Conservation (phyloP, 1,140 invertebrate genomes). For the Diabrotica virgifera region DNA sequence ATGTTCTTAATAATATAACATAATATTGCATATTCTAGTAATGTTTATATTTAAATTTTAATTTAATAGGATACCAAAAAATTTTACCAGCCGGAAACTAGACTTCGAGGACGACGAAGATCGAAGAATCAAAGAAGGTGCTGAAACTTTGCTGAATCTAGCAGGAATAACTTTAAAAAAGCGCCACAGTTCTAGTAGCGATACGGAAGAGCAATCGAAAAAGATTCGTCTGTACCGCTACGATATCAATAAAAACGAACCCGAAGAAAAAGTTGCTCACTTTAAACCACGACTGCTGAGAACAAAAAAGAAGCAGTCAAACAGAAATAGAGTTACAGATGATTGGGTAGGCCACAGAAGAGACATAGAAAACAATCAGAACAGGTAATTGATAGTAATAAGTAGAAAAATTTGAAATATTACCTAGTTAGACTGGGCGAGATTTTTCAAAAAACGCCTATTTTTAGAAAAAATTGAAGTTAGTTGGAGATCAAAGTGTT, state of each 20-base stretch:
- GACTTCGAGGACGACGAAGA: constrained; percentile 66
- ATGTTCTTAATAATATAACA: too few species aligned
- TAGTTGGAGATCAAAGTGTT: too few species aligned
- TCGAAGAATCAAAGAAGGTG: constrained; percentile 73
- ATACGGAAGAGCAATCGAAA: constrained; percentile 27
- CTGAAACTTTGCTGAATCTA: constrained; percentile 72
- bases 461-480: neutral
- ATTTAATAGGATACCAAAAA: constrained; percentile 33
- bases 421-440: neutral
- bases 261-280: constrained; percentile 34
- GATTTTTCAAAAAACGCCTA: neutral
- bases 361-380: constrained; percentile 2
- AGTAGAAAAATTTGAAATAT: neutral
- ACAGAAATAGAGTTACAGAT: constrained; percentile 30
- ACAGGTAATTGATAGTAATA: constrained; percentile 3
- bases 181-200: constrained; percentile 27
- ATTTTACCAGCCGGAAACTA: constrained; percentile 38
- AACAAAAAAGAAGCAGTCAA: constrained; percentile 40
- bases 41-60: neutral
- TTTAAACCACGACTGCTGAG: constrained; percentile 43
- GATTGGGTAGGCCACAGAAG: neutral
- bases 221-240: constrained; percentile 23
- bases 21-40: too few species aligned
- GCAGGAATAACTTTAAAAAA: constrained; percentile 52
- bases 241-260: constrained; percentile 28